Conservation (phyloP, 2,797 vertebrate genomes). For the Sebastes hopkinsi region DNA sequence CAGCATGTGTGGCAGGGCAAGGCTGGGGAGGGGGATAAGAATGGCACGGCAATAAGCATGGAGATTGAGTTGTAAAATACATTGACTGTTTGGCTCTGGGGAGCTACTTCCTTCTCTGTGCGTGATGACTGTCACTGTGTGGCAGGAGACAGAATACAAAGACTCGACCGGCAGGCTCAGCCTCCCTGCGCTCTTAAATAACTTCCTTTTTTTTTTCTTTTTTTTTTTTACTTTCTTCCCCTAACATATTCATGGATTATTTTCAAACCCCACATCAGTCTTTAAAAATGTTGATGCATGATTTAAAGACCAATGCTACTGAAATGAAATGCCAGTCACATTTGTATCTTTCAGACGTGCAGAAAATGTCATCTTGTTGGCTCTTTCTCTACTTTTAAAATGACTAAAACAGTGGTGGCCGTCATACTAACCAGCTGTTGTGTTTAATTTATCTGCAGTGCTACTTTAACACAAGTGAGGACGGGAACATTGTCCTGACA, state of each 20-base stretch:
- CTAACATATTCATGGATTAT: background rate
- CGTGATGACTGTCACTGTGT: slow-evolving; percentile 32
- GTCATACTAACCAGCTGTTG: background rate
- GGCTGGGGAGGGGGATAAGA: slow-evolving; percentile 7
- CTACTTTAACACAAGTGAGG: background rate
- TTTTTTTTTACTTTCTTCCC: background rate
- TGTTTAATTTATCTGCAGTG: background rate
- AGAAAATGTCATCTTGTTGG: background rate
- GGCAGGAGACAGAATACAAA: slow-evolving; percentile 17
- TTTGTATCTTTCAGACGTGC: background rate
- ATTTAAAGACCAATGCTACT: background rate
- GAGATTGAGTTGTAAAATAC: slow-evolving; percentile 63
- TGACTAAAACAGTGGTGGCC: background rate
- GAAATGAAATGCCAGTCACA: background rate
- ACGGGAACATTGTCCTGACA: background rate
- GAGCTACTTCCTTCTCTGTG: slow-evolving; percentile 27
- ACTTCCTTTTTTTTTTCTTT: background rate
- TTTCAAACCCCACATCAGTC: background rate
- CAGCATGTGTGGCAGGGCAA: slow-evolving; percentile 29
- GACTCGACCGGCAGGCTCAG: background rate
- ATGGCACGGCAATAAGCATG: slow-evolving; percentile 15
- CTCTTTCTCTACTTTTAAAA: background rate
- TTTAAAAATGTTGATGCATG: background rate
- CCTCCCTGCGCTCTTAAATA: slow-evolving; percentile 25
- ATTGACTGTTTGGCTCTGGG: slow-evolving; percentile 51